These are phyloP conservation scores for Chaitophorus viminalis DNA, from an alignment of 2,888 invertebrate species.

Conservation along the genomic window DNA sequence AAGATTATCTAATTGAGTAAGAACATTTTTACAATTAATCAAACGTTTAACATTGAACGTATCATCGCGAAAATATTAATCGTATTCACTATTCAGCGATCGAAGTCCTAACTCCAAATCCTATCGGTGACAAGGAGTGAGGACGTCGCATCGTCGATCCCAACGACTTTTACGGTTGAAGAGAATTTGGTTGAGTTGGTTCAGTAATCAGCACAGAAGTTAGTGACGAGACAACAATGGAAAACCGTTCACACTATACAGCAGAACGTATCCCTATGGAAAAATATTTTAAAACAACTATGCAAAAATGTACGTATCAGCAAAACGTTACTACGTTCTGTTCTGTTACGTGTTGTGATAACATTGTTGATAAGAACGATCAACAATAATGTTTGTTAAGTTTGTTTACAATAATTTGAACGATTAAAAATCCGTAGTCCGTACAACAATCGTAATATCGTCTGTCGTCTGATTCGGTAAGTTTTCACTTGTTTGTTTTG, in stretches of 20 bases:
- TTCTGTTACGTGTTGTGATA: neutral
- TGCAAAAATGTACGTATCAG: too few relatives aligned
- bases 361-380: neutral
- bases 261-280: too few relatives aligned
- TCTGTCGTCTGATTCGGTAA: slow-evolving; percentile 36
- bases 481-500: slow-evolving; percentile 36
- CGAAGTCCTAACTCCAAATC: too few relatives aligned
- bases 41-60: too few relatives aligned
- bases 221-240: neutral
- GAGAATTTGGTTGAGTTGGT: neutral
- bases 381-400: slow-evolving; percentile 23
- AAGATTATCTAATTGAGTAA: neutral
- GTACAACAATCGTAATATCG: slow-evolving; percentile 8
- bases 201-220: neutral
- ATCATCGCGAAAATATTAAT: too few relatives aligned
- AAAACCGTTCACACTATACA: too few relatives aligned
- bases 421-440: neutral
- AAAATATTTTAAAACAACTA: too few relatives aligned
- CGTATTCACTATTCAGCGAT: neutral
- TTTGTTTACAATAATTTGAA: slow-evolving; percentile 39
- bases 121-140: too few relatives aligned
- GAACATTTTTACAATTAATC: too few relatives aligned
- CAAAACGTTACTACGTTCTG: slow-evolving; percentile 15
- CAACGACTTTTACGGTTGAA: neutral
- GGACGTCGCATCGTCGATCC: too few relatives aligned